These are phyloP conservation scores for Zeus faber DNA, from an alignment of 2,113 vertebrate genomes.

Conservation along the genomic window DNA sequence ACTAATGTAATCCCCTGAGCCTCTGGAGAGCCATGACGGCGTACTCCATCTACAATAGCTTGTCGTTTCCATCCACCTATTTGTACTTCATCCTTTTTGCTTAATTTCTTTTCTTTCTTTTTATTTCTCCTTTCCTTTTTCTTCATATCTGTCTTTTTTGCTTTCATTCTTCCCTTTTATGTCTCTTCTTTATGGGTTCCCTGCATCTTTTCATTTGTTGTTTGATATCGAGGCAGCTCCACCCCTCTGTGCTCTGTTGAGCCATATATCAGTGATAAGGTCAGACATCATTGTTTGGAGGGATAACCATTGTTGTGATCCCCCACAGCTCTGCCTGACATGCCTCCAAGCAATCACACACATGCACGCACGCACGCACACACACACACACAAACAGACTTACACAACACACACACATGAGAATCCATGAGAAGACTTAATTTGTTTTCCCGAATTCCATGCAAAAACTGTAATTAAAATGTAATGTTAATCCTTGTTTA, in stretches of 20 bases:
- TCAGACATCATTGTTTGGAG: conserved; percentile 21
- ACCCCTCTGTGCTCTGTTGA: conserved; percentile 47
- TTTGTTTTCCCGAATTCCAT: too few species aligned
- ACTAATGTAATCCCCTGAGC: conserved; percentile 44
- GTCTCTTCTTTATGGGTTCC: conserved; percentile 40
- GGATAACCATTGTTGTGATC: conserved; percentile 32
- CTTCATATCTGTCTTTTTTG: not conserved
- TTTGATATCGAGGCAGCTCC: too few species aligned
- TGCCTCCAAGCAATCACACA: conserved; percentile 24
- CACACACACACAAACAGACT: conserved; percentile 1
- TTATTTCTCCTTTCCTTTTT: not conserved
- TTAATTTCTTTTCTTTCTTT: not conserved
- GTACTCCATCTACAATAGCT: not conserved
- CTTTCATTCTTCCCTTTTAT: conserved; percentile 33
- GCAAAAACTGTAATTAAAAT: too few species aligned
- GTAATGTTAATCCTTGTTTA: too few species aligned
- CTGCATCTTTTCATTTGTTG: not conserved
- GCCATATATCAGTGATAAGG: conserved; percentile 49
- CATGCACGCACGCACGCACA: not conserved
- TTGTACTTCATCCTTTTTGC: too few species aligned
- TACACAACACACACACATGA: conserved; percentile 1
- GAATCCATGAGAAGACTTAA: conserved; percentile 3
- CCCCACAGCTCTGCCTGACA: conserved; percentile 33
- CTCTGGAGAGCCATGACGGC: conserved; percentile 33
- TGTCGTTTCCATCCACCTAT: too few species aligned